Evolutionary conservation across 2,888 invertebrate species (phyloP), one percentile per base, ranked within the genome.

Genomic region (Ypsolopha sequella): DNA sequence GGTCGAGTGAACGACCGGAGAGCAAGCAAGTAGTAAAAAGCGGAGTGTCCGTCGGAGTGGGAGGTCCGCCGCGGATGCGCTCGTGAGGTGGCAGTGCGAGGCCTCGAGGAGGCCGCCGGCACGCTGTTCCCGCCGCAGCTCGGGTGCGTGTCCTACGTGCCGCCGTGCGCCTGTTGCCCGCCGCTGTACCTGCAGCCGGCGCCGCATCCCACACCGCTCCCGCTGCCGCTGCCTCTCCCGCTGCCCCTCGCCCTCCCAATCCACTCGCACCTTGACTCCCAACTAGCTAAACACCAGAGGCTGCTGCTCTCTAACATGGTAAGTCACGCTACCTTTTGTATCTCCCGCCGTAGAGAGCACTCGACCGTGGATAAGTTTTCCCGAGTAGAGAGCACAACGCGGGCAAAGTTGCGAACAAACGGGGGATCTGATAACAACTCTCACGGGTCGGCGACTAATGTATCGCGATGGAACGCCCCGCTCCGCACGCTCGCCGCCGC

Each of bases 41-140:
- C 76, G 65, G 65, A 56, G 73, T 70, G 56, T 74, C 80, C 79
- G 85, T 82, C 78, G 76, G 70, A 65, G 61, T 71, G 61, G 73
- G 68, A 70, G 72, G 74, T 76, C 74, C 77, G 82, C 81, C 78
- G 84, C 66, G 78, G 74, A 82, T 84, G 85, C 82, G 84, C 80
- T 82, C 80, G 80, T 84, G 66, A 82, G 79, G 79, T 73, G 76
- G 36, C 24, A 76, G 24, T 24, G 76, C 73, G 69, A 80, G 86
- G 86, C 85, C 85, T 85, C 86, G 60, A 67, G 76, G 85, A 85
- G 86, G 85, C 84, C 85, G 85, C 84, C 85, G 82, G 71, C 86
- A 85, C 85, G 84, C 85, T 86, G 86, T 86, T 86, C 81, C 80
- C 85, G 78, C 85, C 85, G 86, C 86, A 84, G 86, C 80, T 84